Percentiles rank a stretch among this genome's conserved stretches.
Evolutionary conservation across 2,888 invertebrate genomes (phyloP).

Genomic region (Microdon myrmicae): DNA sequence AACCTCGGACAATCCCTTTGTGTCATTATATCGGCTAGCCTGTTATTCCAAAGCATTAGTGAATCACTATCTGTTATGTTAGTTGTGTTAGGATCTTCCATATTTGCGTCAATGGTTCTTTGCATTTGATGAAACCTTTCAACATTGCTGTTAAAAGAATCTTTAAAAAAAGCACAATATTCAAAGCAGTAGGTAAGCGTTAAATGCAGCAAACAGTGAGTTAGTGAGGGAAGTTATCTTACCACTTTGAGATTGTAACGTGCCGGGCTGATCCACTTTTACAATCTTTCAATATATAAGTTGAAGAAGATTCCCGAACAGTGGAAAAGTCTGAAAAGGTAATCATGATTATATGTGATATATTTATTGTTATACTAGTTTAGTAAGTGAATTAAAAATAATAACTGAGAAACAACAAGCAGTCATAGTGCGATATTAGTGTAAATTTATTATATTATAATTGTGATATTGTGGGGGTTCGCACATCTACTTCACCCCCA

Average conservation of each 20-base stretch:
- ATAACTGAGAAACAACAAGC: too few species aligned
- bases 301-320: too few species aligned
- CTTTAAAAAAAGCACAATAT: constrained; percentile 12
- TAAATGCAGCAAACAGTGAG: constrained; percentile 4
- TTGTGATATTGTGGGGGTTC: too few species aligned
- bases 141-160: constrained; percentile 27
- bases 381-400: too few species aligned
- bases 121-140: constrained; percentile 32
- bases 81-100: constrained; percentile 53
- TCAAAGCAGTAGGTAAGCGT: neutral
- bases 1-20: constrained; percentile 45
- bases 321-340: too few species aligned
- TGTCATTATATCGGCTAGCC: constrained; percentile 55
- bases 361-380: too few species aligned
- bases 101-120: constrained; percentile 28
- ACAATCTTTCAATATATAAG: neutral
- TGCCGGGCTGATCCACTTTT: constrained; percentile 33
- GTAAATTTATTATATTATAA: too few species aligned
- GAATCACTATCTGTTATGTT: constrained; percentile 64
- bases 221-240: neutral
- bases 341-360: too few species aligned
- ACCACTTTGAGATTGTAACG: constrained; percentile 20
- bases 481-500: too few species aligned
- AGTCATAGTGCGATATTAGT: too few species aligned
- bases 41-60: constrained; percentile 62